A percentile compares a stretch with the other conserved stretches of the same genome.
Conservation (phyloP, 2,888 invertebrate genomes). For the Hypolimnas misippus region DNA sequence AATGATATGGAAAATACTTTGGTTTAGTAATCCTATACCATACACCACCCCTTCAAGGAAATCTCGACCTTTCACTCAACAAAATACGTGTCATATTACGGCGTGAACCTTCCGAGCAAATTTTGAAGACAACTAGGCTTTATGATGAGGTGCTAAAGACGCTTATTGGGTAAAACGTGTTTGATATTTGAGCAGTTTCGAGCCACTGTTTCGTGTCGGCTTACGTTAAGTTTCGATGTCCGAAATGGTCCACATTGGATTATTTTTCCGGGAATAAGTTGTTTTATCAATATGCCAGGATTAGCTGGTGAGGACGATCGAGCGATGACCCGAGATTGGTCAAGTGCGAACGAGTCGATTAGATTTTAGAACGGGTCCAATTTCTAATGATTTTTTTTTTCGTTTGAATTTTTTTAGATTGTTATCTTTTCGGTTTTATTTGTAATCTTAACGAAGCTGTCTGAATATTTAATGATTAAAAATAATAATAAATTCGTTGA, state of each 20-base stretch:
- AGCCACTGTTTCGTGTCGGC: constrained; percentile 78
- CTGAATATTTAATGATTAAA: background rate
- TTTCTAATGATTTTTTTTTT: constrained; percentile 16
- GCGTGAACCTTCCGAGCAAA: constrained; percentile 9
- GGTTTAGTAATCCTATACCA: constrained; percentile 73
- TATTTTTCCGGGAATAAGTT: constrained; percentile 53
- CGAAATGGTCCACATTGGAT: constrained; percentile 58
- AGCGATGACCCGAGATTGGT: constrained; percentile 39
- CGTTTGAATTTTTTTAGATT: background rate
- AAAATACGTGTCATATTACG: constrained; percentile 35
- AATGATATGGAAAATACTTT: constrained; percentile 76
- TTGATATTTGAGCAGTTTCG: constrained; percentile 57
- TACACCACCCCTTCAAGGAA: constrained; percentile 11
- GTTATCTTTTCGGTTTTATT: background rate
- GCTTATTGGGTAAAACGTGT: constrained; percentile 44
- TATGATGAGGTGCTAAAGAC: constrained; percentile 46
- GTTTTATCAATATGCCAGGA: constrained; percentile 45
- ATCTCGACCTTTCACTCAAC: constrained; percentile 38
- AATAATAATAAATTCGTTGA: too few species aligned
- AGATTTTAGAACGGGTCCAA: constrained; percentile 31
- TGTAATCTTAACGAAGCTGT: background rate
- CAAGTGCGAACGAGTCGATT: constrained; percentile 33
- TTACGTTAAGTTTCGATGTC: constrained; percentile 77
- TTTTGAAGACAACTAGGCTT: constrained; percentile 22
- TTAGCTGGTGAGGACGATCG: constrained; percentile 24